phyloP scores from a whole-genome alignment of 1,140 invertebrate genomes.

The Bombus balteatus region DNA sequence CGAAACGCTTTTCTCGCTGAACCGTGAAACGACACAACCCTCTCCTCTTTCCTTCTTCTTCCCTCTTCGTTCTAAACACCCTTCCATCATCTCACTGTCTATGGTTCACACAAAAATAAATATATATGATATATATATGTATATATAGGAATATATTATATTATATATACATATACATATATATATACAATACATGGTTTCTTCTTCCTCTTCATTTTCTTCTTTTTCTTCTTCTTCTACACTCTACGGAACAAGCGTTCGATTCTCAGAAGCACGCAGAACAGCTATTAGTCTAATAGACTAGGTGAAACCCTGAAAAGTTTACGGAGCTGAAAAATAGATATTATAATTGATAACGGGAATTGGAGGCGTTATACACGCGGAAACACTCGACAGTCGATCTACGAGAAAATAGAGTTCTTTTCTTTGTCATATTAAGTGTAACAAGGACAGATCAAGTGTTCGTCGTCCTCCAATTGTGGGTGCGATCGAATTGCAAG shows the following conservation, averaged over 20 bases:
- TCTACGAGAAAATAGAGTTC: conserved; percentile 16
- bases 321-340: conserved; percentile 19
- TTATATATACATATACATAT: no score
- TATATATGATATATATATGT: no score
- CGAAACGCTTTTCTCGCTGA: conserved; percentile 6
- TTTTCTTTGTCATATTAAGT: neutral
- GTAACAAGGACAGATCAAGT: conserved; percentile 2
- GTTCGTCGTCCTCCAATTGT: neutral
- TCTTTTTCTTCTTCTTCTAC: neutral
- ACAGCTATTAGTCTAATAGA: conserved; percentile 5
- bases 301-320: conserved; percentile 31
- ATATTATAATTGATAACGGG: neutral
- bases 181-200: neutral
- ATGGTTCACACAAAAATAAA: conserved; percentile 11
- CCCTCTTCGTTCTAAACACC: no score
- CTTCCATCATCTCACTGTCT: neutral
- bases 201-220: neutral
- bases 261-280: neutral
- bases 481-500: neutral
- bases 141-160: no score
- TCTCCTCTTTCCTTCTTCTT: neutral
- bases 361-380: neutral
- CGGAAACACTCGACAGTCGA: neutral
- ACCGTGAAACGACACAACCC: conserved; percentile 21
- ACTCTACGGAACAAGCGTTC: neutral